phyloP scores from a whole-genome alignment of 2,888 invertebrate genomes.

The Andrena fulva region DNA sequence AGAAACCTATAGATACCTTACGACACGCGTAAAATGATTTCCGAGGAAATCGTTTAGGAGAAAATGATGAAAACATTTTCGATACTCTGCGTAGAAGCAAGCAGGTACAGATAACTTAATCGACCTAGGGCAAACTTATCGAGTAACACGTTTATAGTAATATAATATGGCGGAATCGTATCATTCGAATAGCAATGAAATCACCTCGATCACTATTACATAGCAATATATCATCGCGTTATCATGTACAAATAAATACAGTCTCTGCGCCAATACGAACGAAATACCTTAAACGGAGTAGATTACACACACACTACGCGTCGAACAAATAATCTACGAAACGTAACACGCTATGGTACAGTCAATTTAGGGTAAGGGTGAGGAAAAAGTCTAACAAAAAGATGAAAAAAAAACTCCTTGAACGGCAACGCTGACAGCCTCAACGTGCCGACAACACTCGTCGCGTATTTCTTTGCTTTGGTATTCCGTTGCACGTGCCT shows the following conservation, averaged over 20 bases:
- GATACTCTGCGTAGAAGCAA: slow-evolving; percentile 57
- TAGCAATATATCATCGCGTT: slow-evolving; percentile 12
- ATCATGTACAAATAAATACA: slow-evolving; percentile 47
- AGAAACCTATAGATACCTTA: slow-evolving; percentile 3
- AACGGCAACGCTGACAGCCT: slow-evolving; percentile 66
- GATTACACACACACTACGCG: slow-evolving; percentile 27
- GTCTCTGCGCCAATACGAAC: slow-evolving; percentile 12
- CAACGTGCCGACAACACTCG: slow-evolving; percentile 83
- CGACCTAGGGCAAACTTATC: slow-evolving; percentile 57
- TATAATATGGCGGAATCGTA: slow-evolving; percentile 76
- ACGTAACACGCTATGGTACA: slow-evolving; percentile 48
- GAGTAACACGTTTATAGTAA: slow-evolving; percentile 58
- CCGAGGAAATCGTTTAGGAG: slow-evolving; percentile 5
- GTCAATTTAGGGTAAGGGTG: slow-evolving; percentile 22
- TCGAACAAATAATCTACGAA: slow-evolving; percentile 38
- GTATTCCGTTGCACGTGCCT: slow-evolving; percentile 82
- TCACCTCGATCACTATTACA: slow-evolving; percentile 8
- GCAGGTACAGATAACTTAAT: slow-evolving; percentile 72
- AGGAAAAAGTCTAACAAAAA: slow-evolving; percentile 44
- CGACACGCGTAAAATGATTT: slow-evolving; percentile 7
- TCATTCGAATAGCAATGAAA: slow-evolving; percentile 46
- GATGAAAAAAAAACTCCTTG: slow-evolving; percentile 16
- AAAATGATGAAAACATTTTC: slow-evolving; percentile 21
- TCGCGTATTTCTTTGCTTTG: slow-evolving; percentile 83
- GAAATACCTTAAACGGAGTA: slow-evolving; percentile 8